Conservation (phyloP, 1,140 invertebrate genomes). For the Cydia pomonella region DNA sequence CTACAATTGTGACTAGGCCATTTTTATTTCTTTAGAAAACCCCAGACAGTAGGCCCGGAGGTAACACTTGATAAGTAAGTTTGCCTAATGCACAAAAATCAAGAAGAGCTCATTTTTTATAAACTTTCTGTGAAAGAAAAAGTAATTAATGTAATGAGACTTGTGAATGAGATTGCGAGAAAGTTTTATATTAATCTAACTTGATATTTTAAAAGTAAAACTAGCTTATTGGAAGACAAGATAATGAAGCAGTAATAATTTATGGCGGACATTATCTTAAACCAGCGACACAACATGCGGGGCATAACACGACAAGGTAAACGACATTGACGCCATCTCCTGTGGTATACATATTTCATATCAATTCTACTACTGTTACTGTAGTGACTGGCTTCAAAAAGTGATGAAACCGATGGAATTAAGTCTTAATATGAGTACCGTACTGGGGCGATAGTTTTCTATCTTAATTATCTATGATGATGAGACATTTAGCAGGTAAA, state of each 20-base stretch:
- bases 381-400: not conserved
- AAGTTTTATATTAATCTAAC: slow-evolving; percentile 14
- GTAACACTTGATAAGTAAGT: slow-evolving; percentile 1
- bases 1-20: slow-evolving; percentile 59
- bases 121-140: slow-evolving; percentile 8
- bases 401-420: not conserved
- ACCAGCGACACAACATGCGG: not conserved
- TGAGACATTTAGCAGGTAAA: slow-evolving; percentile 3
- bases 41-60: not conserved
- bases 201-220: slow-evolving; percentile 16
- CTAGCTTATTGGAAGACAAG: slow-evolving; percentile 29
- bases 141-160: slow-evolving; percentile 19
- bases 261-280: not conserved
- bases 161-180: slow-evolving; percentile 1
- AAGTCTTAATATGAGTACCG: not conserved
- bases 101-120: slow-evolving; percentile 2
- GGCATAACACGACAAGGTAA: not conserved
- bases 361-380: not conserved
- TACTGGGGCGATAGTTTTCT: too few relatives aligned
- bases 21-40: slow-evolving; percentile 35
- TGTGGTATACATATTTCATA: not conserved
- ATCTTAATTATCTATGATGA: not conserved
- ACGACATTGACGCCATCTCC: not conserved
- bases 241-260: slow-evolving; percentile 10
- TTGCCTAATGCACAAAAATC: slow-evolving; percentile 20